A percentile compares a stretch with the other conserved stretches of the same genome.
Evolutionary conservation across 2,888 invertebrate genomes (phyloP).

Genomic region (Nomada flava): DNA sequence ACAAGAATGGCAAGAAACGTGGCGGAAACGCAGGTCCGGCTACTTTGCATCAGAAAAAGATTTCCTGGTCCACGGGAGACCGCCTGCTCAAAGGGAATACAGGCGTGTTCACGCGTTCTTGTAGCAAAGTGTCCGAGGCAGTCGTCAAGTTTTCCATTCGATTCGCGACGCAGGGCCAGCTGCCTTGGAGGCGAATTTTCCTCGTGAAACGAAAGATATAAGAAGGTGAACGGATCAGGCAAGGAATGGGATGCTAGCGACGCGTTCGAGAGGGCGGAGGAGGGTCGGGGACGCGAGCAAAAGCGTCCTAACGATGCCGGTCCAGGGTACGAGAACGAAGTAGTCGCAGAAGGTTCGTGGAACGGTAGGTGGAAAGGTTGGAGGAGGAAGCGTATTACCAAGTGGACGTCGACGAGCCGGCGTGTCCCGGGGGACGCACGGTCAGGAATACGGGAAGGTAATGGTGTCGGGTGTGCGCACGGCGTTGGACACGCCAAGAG

Average conservation of each 20-base stretch:
- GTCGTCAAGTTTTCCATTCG: conserved; percentile 66
- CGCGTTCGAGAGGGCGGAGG: conserved; percentile 26
- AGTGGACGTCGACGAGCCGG: conserved; percentile 81
- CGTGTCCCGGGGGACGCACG: conserved; percentile 74
- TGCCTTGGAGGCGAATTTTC: conserved; percentile 53
- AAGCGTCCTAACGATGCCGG: conserved; percentile 80
- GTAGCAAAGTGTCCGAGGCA: conserved; percentile 25
- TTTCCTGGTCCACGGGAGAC: conserved; percentile 23
- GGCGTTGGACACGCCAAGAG: conserved; percentile 74
- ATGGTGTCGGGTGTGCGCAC: conserved; percentile 79
- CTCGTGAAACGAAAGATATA: conserved; percentile 44
- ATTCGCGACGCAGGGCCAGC: conserved; percentile 23
- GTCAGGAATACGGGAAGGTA: conserved; percentile 80
- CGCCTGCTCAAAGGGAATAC: conserved; percentile 7
- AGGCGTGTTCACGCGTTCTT: not conserved
- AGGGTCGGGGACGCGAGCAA: conserved; percentile 63
- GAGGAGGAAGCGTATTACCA: conserved; percentile 80
- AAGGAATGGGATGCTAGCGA: not conserved
- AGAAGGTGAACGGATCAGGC: conserved; percentile 15
- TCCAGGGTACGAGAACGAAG: conserved; percentile 59
- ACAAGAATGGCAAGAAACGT: not conserved
- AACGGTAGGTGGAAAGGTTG: conserved; percentile 52
- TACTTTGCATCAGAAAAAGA: conserved; percentile 62
- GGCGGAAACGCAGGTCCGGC: conserved; percentile 10
- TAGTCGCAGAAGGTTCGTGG: conserved; percentile 48